A percentile compares a stretch with the other conserved stretches of the same genome.
Evolutionary conservation across 2,113 vertebrate genomes (phyloP).

Genomic region (Argyrosomus japonicus): DNA sequence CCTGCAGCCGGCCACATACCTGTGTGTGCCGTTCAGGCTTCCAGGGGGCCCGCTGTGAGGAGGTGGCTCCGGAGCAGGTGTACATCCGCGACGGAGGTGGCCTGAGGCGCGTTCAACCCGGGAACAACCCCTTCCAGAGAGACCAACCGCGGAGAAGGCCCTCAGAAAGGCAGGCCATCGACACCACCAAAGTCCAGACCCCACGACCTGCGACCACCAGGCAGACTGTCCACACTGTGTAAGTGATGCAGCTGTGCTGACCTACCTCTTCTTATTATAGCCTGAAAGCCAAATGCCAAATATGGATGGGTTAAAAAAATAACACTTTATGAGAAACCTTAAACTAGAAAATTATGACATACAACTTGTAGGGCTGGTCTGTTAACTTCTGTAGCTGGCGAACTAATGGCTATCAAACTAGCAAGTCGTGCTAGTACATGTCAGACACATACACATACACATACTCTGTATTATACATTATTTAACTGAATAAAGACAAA

Average conservation of each 20-base stretch:
- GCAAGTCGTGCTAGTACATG: background rate
- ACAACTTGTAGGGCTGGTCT: background rate
- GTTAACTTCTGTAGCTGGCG: background rate
- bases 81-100: conserved; percentile 80
- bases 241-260: conserved; percentile 68
- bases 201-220: conserved; percentile 74
- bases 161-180: conserved; percentile 64
- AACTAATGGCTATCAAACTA: background rate
- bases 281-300: conserved; percentile 12
- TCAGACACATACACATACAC: too few species aligned
- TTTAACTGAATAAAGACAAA: background rate
- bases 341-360: background rate
- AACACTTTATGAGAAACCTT: background rate
- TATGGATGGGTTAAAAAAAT: conserved; percentile 4
- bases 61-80: conserved; percentile 86
- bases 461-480: background rate
- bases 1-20: conserved; percentile 86
- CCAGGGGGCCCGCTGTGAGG: conserved; percentile 85
- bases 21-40: conserved; percentile 87
- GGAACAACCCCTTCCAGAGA: conserved; percentile 73
- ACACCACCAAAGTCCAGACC: conserved; percentile 69
- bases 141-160: conserved; percentile 75
- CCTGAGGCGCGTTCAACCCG: conserved; percentile 76
- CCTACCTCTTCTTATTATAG: conserved; percentile 27
- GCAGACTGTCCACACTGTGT: conserved; percentile 74